Evolutionary conservation across 1,140 invertebrate genomes (phyloP).

Genomic region (Zaprionus davidi): DNA sequence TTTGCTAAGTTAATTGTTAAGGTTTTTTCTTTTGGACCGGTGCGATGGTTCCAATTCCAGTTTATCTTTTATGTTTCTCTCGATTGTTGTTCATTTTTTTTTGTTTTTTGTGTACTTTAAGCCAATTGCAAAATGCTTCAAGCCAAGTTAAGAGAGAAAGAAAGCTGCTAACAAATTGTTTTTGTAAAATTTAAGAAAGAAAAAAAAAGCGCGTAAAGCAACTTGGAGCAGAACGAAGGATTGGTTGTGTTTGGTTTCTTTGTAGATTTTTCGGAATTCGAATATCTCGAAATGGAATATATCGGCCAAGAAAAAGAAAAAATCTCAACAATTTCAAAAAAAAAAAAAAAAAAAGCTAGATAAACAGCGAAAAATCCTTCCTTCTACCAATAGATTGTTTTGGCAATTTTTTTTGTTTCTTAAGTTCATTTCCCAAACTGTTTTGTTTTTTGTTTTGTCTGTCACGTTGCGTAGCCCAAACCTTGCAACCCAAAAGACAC

Average conservation of each 20-base stretch:
- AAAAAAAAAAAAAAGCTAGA: constrained; percentile 15
- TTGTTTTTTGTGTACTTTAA: constrained; percentile 51
- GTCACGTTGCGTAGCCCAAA: constrained; percentile 42
- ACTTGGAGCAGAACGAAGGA: constrained; percentile 72
- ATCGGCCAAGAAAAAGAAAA: constrained; percentile 84
- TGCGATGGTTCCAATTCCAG: constrained; percentile 83
- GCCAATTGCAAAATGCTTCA: constrained; percentile 78
- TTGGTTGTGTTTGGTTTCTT: constrained; percentile 60
- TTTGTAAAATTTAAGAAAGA: constrained; percentile 57
- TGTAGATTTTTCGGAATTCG: constrained; percentile 49
- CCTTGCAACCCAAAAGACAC: constrained; percentile 59
- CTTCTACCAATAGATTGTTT: constrained; percentile 73
- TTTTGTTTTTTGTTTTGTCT: constrained; percentile 56
- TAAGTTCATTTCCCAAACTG: constrained; percentile 46
- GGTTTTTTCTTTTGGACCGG: constrained; percentile 85
- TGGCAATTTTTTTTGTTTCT: constrained; percentile 71
- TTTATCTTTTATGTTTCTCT: constrained; percentile 43
- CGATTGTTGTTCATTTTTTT: constrained; percentile 27
- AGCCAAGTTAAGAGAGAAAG: constrained; percentile 17
- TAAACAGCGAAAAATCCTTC: constrained; percentile 73
- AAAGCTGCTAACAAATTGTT: constrained; percentile 26
- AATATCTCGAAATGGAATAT: constrained; percentile 56
- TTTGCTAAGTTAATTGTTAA: constrained; percentile 80
- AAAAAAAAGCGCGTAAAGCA: constrained; percentile 52
- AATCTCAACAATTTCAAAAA: constrained; percentile 82